Conservation (phyloP, 2,113 vertebrate species). For the Clarias gariepinus region DNA sequence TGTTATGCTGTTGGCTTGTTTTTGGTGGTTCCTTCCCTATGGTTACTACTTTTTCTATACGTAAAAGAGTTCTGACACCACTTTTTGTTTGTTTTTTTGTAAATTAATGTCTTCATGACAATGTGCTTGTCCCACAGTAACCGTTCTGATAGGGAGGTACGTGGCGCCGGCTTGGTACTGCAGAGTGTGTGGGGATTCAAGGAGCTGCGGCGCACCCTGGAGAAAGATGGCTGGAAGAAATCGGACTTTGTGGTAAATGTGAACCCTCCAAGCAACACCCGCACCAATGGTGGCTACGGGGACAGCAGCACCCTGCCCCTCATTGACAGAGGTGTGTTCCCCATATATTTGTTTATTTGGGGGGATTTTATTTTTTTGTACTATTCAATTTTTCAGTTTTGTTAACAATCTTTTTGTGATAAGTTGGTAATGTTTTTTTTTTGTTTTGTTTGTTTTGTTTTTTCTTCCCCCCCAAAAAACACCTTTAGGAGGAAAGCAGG, state of each 20-base stretch:
- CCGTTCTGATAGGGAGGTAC: constrained; percentile 92
- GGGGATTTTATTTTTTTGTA: not conserved
- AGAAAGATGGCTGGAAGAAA: constrained; percentile 98
- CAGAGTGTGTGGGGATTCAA: constrained; percentile 95
- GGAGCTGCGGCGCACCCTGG: constrained; percentile 88
- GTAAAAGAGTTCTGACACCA: not conserved
- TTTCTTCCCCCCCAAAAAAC: too few species aligned
- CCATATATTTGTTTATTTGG: not conserved
- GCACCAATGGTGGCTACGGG: constrained; percentile 84
- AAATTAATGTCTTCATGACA: too few species aligned
- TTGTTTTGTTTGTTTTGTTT: too few species aligned
- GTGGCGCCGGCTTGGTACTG: constrained; percentile 85
- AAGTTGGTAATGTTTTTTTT: not conserved
- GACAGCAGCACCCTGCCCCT: constrained; percentile 94
- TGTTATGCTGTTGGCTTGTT: not conserved
- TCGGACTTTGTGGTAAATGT: constrained; percentile 89
- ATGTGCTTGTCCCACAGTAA: constrained; percentile 71
- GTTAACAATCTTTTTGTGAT: not conserved
- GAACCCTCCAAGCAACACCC: constrained; percentile 75
- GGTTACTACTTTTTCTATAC: not conserved
- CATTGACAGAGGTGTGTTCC: constrained; percentile 81
- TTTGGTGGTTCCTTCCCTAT: not conserved
- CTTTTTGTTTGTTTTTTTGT: too few species aligned
- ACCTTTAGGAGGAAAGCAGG: constrained; percentile 75
- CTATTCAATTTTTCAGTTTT: not conserved